Percentiles rank a stretch among this genome's conserved stretches.
Evolutionary conservation across 2,888 invertebrate genomes (phyloP).

Genomic region (Sarcophaga caerulescens): DNA sequence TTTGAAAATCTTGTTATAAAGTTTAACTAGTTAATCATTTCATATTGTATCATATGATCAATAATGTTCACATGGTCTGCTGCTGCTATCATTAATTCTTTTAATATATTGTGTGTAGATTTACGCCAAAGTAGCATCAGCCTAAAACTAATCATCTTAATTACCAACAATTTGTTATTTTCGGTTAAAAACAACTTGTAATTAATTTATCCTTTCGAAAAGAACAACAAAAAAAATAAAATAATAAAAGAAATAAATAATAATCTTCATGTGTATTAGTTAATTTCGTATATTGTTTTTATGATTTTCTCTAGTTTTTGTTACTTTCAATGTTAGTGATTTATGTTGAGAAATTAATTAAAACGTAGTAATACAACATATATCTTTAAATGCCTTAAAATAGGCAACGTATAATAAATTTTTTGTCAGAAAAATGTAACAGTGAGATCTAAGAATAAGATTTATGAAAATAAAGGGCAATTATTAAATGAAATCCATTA

Average conservation of each 20-base stretch:
- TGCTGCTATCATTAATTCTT: too few species aligned
- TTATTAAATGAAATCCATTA: too few species aligned
- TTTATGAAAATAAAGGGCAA: neutral
- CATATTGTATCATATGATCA: too few species aligned
- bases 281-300: neutral
- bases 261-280: neutral
- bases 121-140: neutral
- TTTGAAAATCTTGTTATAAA: too few species aligned
- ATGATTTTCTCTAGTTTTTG: neutral
- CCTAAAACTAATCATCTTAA: slow-evolving; percentile 26
- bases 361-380: neutral
- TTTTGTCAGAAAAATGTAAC: neutral
- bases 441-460: neutral
- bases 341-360: slow-evolving; percentile 24
- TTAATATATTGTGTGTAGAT: too few species aligned
- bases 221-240: neutral
- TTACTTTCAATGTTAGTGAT: slow-evolving; percentile 27
- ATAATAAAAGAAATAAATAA: neutral
- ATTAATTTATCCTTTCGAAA: slow-evolving; percentile 17
- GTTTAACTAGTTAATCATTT: too few species aligned
- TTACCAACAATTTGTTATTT: slow-evolving; percentile 38
- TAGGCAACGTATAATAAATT: neutral
- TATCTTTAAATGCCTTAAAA: neutral
- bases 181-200: neutral
- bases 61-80: too few species aligned